Evolutionary conservation across 2,888 invertebrate species (phyloP).

Genomic region (Sminthurides aquaticus): DNA sequence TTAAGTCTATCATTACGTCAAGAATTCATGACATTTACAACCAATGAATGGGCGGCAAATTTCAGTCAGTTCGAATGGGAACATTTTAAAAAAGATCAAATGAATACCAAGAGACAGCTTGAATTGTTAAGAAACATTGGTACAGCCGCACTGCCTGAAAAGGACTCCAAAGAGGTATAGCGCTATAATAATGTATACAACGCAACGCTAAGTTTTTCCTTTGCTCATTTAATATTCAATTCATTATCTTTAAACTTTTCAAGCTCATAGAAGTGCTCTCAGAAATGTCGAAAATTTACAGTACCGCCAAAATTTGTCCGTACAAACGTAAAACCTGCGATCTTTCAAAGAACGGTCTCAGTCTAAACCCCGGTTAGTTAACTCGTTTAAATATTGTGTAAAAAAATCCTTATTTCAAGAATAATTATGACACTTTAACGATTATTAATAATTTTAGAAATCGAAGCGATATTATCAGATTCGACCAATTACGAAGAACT

Average conservation of each 20-base stretch:
- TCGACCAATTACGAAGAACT: conserved; percentile 69
- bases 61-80: conserved; percentile 32
- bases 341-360: no score
- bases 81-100: conserved; percentile 22
- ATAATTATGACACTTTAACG: background rate
- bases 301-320: no score
- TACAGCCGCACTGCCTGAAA: conserved; percentile 63
- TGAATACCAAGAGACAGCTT: conserved; percentile 59
- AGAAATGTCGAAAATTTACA: no score
- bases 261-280: no score
- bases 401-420: background rate
- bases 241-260: no score
- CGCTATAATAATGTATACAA: no score
- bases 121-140: conserved; percentile 63
- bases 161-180: conserved; percentile 68
- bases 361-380: conserved; percentile 48
- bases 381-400: background rate
- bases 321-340: no score
- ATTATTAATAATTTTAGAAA: conserved; percentile 50
- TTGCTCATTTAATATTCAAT: no score
- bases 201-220: no score
- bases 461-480: conserved; percentile 61
- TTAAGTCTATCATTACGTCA: conserved; percentile 23
- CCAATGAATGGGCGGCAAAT: conserved; percentile 27
- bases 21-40: conserved; percentile 28